phyloP scores from a whole-genome alignment of 2,888 invertebrate genomes.

The Fragum whitleyi region DNA sequence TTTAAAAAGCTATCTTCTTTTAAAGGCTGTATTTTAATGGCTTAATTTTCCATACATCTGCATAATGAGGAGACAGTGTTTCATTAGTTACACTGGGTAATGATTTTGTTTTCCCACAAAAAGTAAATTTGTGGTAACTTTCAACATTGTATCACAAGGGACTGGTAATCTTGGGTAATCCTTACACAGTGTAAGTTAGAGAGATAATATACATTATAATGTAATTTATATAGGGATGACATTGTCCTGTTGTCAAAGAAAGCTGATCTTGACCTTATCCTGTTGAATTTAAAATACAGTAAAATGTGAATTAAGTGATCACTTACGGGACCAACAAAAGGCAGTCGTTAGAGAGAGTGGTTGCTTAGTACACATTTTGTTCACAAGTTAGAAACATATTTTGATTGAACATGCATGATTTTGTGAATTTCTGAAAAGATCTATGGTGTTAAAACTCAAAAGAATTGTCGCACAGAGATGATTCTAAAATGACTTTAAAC shows the following conservation, averaged over 20 bases:
- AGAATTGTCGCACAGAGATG: no score
- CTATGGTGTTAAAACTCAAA: no score
- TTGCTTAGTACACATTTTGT: no score
- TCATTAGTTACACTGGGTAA: neutral
- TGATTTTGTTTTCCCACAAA: slow-evolving; percentile 26
- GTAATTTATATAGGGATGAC: slow-evolving; percentile 43
- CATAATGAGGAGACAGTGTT: slow-evolving; percentile 1
- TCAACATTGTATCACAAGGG: neutral
- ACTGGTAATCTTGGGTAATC: slow-evolving; percentile 34
- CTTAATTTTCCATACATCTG: neutral
- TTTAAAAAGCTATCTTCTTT: neutral
- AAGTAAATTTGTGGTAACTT: slow-evolving; percentile 24
- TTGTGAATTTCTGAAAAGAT: no score
- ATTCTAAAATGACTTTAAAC: no score
- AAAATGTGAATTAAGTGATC: no score
- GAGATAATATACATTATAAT: slow-evolving; percentile 55
- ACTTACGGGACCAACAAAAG: no score
- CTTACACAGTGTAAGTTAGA: slow-evolving; percentile 32
- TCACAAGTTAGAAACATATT: no score
- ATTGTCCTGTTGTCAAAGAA: slow-evolving; percentile 44
- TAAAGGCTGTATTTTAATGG: neutral
- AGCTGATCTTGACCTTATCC: slow-evolving; percentile 5
- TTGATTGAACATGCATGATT: no score
- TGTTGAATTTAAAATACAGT: no score
- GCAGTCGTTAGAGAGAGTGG: no score